Evolutionary conservation across 2,797 vertebrate genomes (phyloP), one percentile per base, ranked within the genome.

Genomic region (Hirundo rustica): DNA sequence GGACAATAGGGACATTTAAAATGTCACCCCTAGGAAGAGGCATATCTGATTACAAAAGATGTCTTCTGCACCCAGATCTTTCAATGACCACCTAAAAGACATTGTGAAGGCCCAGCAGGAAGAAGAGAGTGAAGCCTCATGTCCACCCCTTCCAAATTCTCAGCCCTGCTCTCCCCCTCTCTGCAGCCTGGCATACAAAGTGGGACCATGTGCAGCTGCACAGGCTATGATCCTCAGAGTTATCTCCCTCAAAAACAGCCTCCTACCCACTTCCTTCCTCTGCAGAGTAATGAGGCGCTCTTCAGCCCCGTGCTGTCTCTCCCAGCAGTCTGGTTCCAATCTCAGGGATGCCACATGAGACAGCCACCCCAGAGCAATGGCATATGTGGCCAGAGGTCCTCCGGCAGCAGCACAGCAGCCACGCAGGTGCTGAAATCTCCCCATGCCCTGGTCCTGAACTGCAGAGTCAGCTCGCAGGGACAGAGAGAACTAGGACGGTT

Each of bases 281-380:
- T 20, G 62, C 75, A 91, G 70, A 70, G 77, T 44, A 85, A 50
- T 2, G 9, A 77, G 71, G 58, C 5, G 0, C 75, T 57, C 77
- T 71, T 85, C 17, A 0, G 48, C 77, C 71, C 89, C 3, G 0
- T 42, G 67, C 45, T 60, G 55, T 30, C 62, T 74, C 85, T 83
- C 40, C 61, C 64, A 64, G 47, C 60, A 80, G 61, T 50, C 80
- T 88, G 42, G 25, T 80, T 76, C 42, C 77, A 92, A 91, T 95
- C 85, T 84, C 34, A 2, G 71, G 74, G 95, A 95, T 90, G 91
- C 78, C 95, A 93, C 83, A 93, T 94, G 95, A 96, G 96, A 95
- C 85, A 88, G 89, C 93, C 81, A 79, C 55, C 80, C 75, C 74
- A 23, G 9, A 96, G 93, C 93, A 94, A 90, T 1, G 7, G 88